Evolutionary conservation across 1,140 invertebrate genomes (phyloP).

Genomic region (Papilio aristodemus): DNA sequence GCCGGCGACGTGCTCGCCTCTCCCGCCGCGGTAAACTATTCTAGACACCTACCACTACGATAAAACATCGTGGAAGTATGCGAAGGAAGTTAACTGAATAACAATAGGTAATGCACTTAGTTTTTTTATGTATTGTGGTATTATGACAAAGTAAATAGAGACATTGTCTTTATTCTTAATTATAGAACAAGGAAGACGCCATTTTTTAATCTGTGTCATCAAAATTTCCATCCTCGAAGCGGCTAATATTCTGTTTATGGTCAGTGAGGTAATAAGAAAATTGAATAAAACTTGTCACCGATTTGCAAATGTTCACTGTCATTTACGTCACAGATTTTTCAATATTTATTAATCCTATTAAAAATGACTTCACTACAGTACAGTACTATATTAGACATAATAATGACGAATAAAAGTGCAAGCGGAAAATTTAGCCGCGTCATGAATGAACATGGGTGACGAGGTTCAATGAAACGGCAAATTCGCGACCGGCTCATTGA

Average conservation of each 20-base stretch:
- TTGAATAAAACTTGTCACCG: too few relatives aligned
- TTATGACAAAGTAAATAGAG: too few relatives aligned
- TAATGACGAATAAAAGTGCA: conserved; percentile 16
- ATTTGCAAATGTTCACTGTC: too few relatives aligned
- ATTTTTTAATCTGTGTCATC: too few relatives aligned
- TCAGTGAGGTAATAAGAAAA: too few relatives aligned
- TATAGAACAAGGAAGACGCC: too few relatives aligned
- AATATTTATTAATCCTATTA: neutral
- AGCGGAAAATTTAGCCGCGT: conserved; percentile 3
- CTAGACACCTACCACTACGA: neutral
- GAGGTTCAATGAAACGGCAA: conserved; percentile 24
- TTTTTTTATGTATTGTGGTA: too few relatives aligned
- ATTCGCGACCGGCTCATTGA: neutral
- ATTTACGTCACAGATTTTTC: too few relatives aligned
- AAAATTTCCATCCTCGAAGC: too few relatives aligned
- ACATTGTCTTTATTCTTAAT: too few relatives aligned
- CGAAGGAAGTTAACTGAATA: neutral
- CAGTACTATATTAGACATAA: neutral
- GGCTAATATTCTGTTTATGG: too few relatives aligned
- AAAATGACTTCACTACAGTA: neutral
- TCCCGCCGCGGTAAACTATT: neutral
- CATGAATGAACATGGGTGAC: conserved; percentile 1
- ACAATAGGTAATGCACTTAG: neutral
- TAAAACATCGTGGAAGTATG: neutral
- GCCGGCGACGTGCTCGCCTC: neutral